Evolutionary conservation across 2,113 vertebrate species (phyloP).

Genomic region (Stigmatopora argus): DNA sequence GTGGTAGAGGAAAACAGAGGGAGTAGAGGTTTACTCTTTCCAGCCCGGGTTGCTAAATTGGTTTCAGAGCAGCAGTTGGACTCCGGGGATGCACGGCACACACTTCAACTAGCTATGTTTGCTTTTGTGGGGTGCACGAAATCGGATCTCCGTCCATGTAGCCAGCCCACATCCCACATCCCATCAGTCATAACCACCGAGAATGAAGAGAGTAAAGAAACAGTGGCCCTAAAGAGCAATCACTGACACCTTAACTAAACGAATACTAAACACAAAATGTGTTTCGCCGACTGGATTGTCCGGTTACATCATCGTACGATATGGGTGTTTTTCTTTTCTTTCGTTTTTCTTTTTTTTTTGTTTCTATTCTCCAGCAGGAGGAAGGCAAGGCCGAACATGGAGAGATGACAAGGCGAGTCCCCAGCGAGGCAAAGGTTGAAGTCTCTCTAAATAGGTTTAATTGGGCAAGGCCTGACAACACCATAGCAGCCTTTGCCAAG

Average conservation of each 20-base stretch:
- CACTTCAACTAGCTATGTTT: constrained; percentile 64
- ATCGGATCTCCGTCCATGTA: constrained; percentile 58
- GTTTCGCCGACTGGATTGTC: constrained; percentile 37
- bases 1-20: constrained; percentile 35
- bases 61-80: constrained; percentile 80
- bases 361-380: constrained; percentile 38
- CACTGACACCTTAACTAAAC: constrained; percentile 37
- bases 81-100: constrained; percentile 69
- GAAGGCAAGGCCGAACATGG: constrained; percentile 46
- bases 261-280: constrained; percentile 43
- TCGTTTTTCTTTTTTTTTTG: constrained; percentile 18
- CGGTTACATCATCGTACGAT: constrained; percentile 58
- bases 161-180: constrained; percentile 61
- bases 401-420: constrained; percentile 49
- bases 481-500: constrained; percentile 48
- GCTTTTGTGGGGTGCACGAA: constrained; percentile 68
- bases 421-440: constrained; percentile 50
- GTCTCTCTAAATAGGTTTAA: constrained; percentile 64
- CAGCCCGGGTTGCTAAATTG: constrained; percentile 78
- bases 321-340: constrained; percentile 9
- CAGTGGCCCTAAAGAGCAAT: constrained; percentile 39
- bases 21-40: constrained; percentile 74
- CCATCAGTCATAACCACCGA: constrained; percentile 50
- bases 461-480: constrained; percentile 50
- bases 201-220: constrained; percentile 40